Evolutionary conservation across 2,888 invertebrate genomes (phyloP).

Genomic region (Achlya flavicornis): DNA sequence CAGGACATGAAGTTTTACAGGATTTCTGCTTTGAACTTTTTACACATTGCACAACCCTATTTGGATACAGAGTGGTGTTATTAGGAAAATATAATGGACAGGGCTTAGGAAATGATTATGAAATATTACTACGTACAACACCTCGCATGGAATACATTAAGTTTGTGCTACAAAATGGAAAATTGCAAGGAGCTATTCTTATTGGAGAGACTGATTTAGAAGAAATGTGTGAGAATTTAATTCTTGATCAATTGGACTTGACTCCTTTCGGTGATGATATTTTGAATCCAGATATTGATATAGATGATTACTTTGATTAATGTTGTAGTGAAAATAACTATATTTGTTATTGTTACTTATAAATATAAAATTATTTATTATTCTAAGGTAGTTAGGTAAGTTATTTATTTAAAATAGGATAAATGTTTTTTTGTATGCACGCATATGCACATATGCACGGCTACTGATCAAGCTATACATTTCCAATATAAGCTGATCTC

Average conservation of each 20-base stretch:
- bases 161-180: conserved; percentile 92
- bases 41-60: conserved; percentile 97
- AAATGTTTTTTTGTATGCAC: too few relatives aligned
- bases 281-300: conserved; percentile 97
- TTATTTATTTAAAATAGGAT: too few relatives aligned
- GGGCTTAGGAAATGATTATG: conserved; percentile 90
- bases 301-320: conserved; percentile 99
- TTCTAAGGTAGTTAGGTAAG: too few relatives aligned
- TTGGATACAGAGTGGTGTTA: conserved; percentile 96
- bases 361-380: too few relatives aligned
- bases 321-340: not conserved
- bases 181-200: conserved; percentile 95
- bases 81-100: conserved; percentile 97
- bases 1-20: conserved; percentile 87
- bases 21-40: conserved; percentile 99
- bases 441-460: too few relatives aligned
- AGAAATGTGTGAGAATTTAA: conserved; percentile 99
- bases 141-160: conserved; percentile 93
- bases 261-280: conserved; percentile 95
- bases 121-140: conserved; percentile 93
- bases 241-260: conserved; percentile 96
- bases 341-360: not conserved
- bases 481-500: too few relatives aligned
- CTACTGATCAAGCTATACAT: too few relatives aligned
- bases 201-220: conserved; percentile 99